Conservation (phyloP, 2,888 invertebrate species). For the Erynnis tages region DNA sequence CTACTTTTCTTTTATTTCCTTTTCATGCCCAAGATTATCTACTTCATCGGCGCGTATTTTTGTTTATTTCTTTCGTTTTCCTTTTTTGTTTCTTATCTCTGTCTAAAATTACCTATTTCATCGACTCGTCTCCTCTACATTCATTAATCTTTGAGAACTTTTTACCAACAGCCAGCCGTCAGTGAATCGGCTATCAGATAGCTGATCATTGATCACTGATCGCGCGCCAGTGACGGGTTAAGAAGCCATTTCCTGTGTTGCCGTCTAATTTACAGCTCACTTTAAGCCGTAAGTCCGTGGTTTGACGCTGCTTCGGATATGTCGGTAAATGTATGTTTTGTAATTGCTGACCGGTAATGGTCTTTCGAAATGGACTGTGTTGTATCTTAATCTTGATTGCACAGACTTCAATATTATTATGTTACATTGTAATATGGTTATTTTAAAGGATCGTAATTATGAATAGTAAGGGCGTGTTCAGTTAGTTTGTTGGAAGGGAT, state of each 20-base stretch:
- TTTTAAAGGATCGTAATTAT: no score
- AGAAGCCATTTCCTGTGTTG: constrained; percentile 77
- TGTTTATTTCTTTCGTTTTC: no score
- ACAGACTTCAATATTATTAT: no score
- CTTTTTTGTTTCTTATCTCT: no score
- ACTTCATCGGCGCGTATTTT: no score
- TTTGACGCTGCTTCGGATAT: constrained; percentile 23
- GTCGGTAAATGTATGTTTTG: constrained; percentile 21
- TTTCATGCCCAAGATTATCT: no score
- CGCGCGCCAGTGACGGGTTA: constrained; percentile 73
- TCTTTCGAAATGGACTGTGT: constrained; percentile 7
- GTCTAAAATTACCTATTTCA: no score
- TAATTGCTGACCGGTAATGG: constrained; percentile 12
- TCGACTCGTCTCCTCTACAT: neutral
- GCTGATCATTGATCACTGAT: constrained; percentile 72
- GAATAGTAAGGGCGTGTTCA: no score
- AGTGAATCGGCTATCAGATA: no score
- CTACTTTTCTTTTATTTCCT: no score
- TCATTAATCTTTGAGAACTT: constrained; percentile 48
- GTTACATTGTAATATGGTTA: no score
- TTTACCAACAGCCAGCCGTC: constrained; percentile 59
- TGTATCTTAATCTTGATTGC: neutral
- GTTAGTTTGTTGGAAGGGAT: no score
- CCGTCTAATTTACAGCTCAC: constrained; percentile 78
- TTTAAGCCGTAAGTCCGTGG: constrained; percentile 41